phyloP scores from a whole-genome alignment of 2,888 invertebrate species.

The Itoplectis maculator region DNA sequence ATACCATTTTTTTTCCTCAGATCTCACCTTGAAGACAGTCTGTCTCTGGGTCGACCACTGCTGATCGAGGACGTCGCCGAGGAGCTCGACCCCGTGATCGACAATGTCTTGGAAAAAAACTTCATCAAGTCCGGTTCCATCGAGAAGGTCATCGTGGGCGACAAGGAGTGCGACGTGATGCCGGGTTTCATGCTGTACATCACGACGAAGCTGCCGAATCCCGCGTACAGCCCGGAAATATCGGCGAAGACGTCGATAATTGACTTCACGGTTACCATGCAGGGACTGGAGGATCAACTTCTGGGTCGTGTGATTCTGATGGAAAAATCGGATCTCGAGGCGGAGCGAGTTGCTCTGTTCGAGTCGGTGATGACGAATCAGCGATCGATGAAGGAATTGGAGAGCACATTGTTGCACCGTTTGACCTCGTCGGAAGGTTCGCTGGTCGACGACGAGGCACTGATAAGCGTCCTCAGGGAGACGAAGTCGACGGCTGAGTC shows the following conservation, averaged over 20 bases:
- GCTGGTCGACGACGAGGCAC: constrained; percentile 97
- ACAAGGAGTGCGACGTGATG: constrained; percentile 98
- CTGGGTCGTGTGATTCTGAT: constrained; percentile 97
- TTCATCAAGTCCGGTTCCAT: constrained; percentile 99
- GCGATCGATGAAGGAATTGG: constrained; percentile 97
- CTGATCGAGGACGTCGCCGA: constrained; percentile 98
- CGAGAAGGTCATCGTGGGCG: constrained; percentile 96
- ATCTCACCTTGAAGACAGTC: constrained; percentile 94
- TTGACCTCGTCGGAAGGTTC: constrained; percentile 97
- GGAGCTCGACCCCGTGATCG: constrained; percentile 97
- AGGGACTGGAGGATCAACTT: constrained; percentile 97
- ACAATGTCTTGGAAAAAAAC: constrained; percentile 98
- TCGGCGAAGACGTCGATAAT: constrained; percentile 98
- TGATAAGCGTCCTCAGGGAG: constrained; percentile 95
- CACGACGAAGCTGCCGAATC: constrained; percentile 98
- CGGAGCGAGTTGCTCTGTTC: constrained; percentile 95
- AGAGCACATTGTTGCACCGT: constrained; percentile 95
- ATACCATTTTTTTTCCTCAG: too few species aligned
- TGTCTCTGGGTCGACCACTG: constrained; percentile 94
- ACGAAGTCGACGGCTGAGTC: constrained; percentile 95
- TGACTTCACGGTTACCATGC: constrained; percentile 98
- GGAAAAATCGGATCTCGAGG: constrained; percentile 98
- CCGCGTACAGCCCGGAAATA: constrained; percentile 98
- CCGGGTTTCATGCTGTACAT: constrained; percentile 98
- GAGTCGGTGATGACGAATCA: constrained; percentile 99